Evolutionary conservation across 2,797 vertebrate species (phyloP), one percentile per base, ranked within the genome.

Genomic region (Phyllotis vaccarum): DNA sequence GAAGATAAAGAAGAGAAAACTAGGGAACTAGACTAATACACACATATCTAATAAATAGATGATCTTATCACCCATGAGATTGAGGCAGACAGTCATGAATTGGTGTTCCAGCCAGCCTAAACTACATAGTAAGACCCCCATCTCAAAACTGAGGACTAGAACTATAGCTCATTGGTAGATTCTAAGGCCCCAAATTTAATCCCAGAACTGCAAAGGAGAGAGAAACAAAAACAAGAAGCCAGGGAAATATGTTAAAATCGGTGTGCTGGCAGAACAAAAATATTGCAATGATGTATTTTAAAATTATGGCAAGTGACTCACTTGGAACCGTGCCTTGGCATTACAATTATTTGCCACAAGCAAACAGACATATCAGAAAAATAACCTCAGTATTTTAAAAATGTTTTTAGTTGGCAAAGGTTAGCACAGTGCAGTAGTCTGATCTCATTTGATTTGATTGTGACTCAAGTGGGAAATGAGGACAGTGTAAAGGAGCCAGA

Each of bases 301-400:
- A 96, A 95, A 93, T 93, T 49, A 43, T 66, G 95, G 75, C 88
- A 90, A 86, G 62, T 97, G 97, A 94, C 96, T 96, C 31, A 89
- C 95, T 96, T 94, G 97, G 97, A 97, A 72, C 12, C 17, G 1
- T 68, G 96, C 95, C 89, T 95, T 89, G 68, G 70, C 74, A 83
- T 97, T 95, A 90, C 70, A 96, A 29, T 95, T 94, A 93, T 93
- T 96, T 95, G 95, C 89, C 87, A 94, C 60, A 91, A 78, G 93
- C 34, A 92, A 90, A 74, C 93, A 96, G 56, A 10, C 76, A 27
- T 89, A 94, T 95, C 82, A 93, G 95, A 96, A 95, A 96, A 96
- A 90, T 90, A 93, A 89, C 91, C 62, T 96, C 34, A 31, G 31
- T 94, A 34, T 90, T 96, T 83, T 52, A 43, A 31, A 90, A 92